Evolutionary conservation across 2,888 invertebrate species (phyloP), one percentile per base, ranked within the genome.

Genomic region (Sesia apiformis): DNA sequence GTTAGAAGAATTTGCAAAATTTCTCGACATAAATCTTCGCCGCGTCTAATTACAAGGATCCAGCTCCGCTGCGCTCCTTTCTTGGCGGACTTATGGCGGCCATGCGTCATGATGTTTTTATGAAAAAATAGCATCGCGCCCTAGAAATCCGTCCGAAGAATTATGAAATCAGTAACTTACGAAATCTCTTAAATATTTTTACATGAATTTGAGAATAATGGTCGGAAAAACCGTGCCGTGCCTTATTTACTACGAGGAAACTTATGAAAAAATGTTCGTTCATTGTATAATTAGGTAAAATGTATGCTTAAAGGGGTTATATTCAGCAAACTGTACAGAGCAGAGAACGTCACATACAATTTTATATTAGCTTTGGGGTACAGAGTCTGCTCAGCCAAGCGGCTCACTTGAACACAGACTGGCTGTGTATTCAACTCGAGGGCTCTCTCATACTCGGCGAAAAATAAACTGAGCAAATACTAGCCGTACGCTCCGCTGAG

Each of bases 391-490:
- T 69, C 76, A 76, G 67, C 70, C 74, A 70, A 72, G 77, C 76
- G 70, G 77, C 71, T 76, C 76, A 71, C 79, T 78, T 70, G 73
- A 78, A 70, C 72, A 72, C 74, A 77, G 75, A 67, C 54, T 57
- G 53, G 53, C 79, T 76, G 78, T 83, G 74, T 84, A 75, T 80
- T 78, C 76, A 74, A 74, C 73, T 79, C 70, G 71, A 84, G 80
- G 70, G 78, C 78, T 63, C 80, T 81, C 80, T 81, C 71, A 66
- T 66, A 71, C 74, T 74, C 64, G 67, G 69, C 70, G 81, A 76
- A 83, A 84, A 83, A 84, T 82, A 84, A 84, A 81, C 80, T 80
- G 81, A 76, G 74, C 77, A 84, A 85, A 84, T 78, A 83, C 75
- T 72, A 72, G 67, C 73, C 69, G 67, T 69, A 66, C 65, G 70